Percentiles rank a stretch among this genome's conserved stretches.
phyloP scores from a whole-genome alignment of 2,888 invertebrate genomes.

The Chrysotoxum bicinctum region DNA sequence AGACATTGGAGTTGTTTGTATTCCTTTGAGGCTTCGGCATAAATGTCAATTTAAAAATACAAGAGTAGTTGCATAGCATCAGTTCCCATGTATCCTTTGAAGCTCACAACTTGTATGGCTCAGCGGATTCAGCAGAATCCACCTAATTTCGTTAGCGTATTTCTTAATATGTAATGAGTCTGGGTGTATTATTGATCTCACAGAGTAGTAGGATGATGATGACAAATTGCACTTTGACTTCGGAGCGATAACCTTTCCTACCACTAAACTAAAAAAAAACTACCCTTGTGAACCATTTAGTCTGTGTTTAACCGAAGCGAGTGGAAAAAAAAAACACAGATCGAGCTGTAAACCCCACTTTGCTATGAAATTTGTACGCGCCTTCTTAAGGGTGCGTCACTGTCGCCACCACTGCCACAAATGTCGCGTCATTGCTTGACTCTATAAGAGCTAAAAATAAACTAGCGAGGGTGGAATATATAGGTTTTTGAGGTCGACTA shows the following conservation, averaged over 20 bases:
- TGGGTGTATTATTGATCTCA: background rate
- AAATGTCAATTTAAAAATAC: background rate
- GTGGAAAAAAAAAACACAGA: background rate
- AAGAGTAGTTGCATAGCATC: background rate
- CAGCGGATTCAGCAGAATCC: slow-evolving; percentile 3
- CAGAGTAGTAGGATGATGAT: background rate
- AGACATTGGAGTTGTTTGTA: slow-evolving; percentile 29
- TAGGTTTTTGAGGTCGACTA: slow-evolving; percentile 1
- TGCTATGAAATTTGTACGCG: slow-evolving; percentile 17
- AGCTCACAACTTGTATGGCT: slow-evolving; percentile 31
- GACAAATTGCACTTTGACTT: slow-evolving; percentile 21
- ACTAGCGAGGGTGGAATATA: slow-evolving; percentile 1
- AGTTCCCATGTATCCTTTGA: slow-evolving; percentile 33
- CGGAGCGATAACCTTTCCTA: slow-evolving; percentile 47
- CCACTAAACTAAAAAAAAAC: background rate
- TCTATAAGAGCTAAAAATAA: slow-evolving; percentile 15
- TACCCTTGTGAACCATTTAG: slow-evolving; percentile 36
- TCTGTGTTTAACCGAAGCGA: slow-evolving; percentile 8
- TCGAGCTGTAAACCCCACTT: slow-evolving; percentile 4
- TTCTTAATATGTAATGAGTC: background rate
- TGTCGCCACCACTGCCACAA: background rate
- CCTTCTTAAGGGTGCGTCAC: slow-evolving; percentile 47
- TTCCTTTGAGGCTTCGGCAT: slow-evolving; percentile 44
- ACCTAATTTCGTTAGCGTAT: slow-evolving; percentile 37
- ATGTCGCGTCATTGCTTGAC: slow-evolving; percentile 20